Evolutionary conservation across 2,797 vertebrate genomes (phyloP).

Genomic region (Rhabdophis nuchalis): DNA sequence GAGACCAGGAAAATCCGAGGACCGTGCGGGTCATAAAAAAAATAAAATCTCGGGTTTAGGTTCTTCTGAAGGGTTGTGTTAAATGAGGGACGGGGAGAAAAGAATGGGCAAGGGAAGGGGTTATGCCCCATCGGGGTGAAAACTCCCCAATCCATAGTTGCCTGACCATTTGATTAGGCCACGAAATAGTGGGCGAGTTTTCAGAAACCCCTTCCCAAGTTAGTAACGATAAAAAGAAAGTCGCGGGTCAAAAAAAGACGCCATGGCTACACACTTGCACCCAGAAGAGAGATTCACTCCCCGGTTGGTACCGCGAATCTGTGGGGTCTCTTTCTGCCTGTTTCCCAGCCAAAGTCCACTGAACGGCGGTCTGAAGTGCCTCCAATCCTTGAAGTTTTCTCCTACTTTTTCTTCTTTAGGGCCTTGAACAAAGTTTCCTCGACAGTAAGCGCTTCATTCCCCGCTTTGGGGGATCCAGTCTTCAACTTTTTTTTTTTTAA

Average conservation of each 20-base stretch:
- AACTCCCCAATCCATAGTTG: not conserved
- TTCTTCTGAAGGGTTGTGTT: constrained; percentile 57
- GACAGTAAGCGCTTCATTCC: not conserved
- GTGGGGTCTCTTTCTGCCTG: not conserved
- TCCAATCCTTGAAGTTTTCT: too few species aligned
- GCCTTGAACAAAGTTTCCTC: too few species aligned
- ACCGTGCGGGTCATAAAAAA: constrained; percentile 54
- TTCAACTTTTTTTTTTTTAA: not conserved
- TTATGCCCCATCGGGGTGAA: not conserved
- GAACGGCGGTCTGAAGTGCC: not conserved
- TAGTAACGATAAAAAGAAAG: not conserved
- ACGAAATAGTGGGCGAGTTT: not conserved
- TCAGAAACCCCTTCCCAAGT: not conserved
- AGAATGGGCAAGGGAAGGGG: constrained; percentile 22
- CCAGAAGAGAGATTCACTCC: too few species aligned
- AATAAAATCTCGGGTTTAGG: constrained; percentile 51
- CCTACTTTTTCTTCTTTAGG: not conserved
- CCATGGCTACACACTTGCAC: not conserved
- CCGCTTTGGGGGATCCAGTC: not conserved
- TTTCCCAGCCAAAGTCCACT: not conserved
- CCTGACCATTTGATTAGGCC: too few species aligned
- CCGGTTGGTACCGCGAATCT: not conserved
- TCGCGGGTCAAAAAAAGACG: not conserved
- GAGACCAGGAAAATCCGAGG: constrained; percentile 62
- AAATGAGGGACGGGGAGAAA: constrained; percentile 57